Evolutionary conservation across 2,888 invertebrate genomes (phyloP).

Genomic region (Choreutis nemorana): DNA sequence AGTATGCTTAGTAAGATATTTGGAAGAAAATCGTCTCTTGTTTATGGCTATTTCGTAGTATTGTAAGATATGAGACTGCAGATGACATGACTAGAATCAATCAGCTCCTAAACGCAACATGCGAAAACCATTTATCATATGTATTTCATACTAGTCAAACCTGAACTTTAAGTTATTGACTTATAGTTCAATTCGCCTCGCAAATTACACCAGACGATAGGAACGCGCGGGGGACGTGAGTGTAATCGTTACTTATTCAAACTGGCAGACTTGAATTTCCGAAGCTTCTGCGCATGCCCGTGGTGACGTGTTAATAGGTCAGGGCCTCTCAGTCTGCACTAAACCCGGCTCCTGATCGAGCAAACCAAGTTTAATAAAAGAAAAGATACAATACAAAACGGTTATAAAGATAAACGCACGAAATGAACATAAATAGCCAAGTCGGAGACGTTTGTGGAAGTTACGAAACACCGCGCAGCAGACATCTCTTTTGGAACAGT

Average conservation of each 20-base stretch:
- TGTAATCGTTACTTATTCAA: slow-evolving; percentile 53
- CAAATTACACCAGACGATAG: slow-evolving; percentile 36
- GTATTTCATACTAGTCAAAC: too few species aligned
- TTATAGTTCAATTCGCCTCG: slow-evolving; percentile 27
- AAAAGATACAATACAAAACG: too few species aligned
- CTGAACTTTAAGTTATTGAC: too few species aligned
- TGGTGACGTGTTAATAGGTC: slow-evolving; percentile 44
- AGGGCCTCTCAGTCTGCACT: slow-evolving; percentile 53
- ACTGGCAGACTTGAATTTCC: slow-evolving; percentile 41
- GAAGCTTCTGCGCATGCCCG: slow-evolving; percentile 49
- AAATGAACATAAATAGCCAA: slow-evolving; percentile 13
- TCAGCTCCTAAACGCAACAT: too few species aligned
- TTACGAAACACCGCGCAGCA: background rate
- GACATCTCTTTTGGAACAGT: slow-evolving; percentile 20
- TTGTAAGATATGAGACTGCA: too few species aligned
- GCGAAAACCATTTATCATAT: too few species aligned
- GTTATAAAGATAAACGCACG: slow-evolving; percentile 18
- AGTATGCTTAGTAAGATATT: too few species aligned
- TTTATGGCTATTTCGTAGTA: too few species aligned
- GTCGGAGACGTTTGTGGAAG: background rate
- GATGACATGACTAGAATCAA: too few species aligned
- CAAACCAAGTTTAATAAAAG: too few species aligned
- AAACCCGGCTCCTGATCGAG: slow-evolving; percentile 39
- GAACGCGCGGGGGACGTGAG: slow-evolving; percentile 33
- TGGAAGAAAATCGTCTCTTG: too few species aligned